Conservation (phyloP, 92 coral and sea anemone species). For the Blastomussa wellsi region DNA sequence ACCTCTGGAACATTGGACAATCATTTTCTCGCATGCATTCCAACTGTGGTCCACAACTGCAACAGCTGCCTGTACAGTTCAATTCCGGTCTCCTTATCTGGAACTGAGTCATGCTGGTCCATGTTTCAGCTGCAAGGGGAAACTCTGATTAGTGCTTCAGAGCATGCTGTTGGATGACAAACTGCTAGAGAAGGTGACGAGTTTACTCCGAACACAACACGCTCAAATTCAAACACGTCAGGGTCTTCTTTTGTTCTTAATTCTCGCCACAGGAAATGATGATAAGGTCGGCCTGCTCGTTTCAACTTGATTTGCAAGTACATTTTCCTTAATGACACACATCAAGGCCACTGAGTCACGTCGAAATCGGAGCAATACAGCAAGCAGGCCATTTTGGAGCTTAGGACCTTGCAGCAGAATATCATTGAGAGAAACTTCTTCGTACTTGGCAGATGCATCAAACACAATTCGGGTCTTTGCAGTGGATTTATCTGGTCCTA, state of each 20-base stretch:
- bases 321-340: conserved; percentile 25
- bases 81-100: conserved; percentile 31
- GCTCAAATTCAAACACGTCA: not conserved
- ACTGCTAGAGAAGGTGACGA: conserved; percentile 37
- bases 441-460: no score
- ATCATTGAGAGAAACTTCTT: conserved; percentile 3
- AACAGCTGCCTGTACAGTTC: conserved; percentile 45
- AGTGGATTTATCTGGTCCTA: conserved; percentile 63
- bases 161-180: no score
- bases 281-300: no score
- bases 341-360: conserved; percentile 1
- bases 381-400: conserved; percentile 25
- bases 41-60: conserved; percentile 43
- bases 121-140: no score
- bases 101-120: not conserved
- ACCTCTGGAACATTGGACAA: conserved; percentile 47
- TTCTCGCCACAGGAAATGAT: not conserved
- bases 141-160: not conserved
- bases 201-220: no score
- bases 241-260: not conserved
- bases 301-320: conserved; percentile 28
- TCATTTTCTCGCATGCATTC: conserved; percentile 64
- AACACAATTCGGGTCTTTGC: no score
- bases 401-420: not conserved
- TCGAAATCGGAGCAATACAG: no score